Conservation (phyloP, 2,888 invertebrate species). For the Craniophora ligustri region DNA sequence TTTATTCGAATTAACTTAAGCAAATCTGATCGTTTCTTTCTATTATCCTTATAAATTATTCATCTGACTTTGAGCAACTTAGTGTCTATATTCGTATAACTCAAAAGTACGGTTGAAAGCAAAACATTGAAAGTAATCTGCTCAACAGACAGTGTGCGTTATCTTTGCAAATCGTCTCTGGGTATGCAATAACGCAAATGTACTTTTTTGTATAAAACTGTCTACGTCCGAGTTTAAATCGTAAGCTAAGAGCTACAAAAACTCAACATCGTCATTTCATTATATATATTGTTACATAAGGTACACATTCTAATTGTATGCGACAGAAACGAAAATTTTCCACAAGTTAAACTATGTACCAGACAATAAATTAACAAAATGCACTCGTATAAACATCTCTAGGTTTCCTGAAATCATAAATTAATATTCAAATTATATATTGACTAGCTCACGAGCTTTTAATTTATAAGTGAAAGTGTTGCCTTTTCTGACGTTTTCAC, state of each 20-base stretch:
- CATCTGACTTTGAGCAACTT: slow-evolving; percentile 51
- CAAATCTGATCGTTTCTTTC: slow-evolving; percentile 49
- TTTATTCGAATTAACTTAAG: slow-evolving; percentile 40
- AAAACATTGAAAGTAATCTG: slow-evolving; percentile 50
- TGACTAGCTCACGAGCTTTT: slow-evolving; percentile 58
- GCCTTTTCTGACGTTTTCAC: slow-evolving; percentile 68
- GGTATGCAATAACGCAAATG: slow-evolving; percentile 49
- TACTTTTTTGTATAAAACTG: slow-evolving; percentile 43
- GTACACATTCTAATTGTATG: slow-evolving; percentile 27
- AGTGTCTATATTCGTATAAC: slow-evolving; percentile 44
- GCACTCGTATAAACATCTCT: slow-evolving; percentile 51
- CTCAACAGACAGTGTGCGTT: slow-evolving; percentile 41
- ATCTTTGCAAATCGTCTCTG: slow-evolving; percentile 52
- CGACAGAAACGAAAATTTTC: slow-evolving; percentile 27
- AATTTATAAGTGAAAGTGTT: slow-evolving; percentile 65
- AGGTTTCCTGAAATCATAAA: slow-evolving; percentile 56
- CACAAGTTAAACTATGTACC: slow-evolving; percentile 42
- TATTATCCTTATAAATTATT: slow-evolving; percentile 58
- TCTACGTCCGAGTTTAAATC: slow-evolving; percentile 27
- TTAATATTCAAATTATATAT: slow-evolving; percentile 61
- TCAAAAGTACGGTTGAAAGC: slow-evolving; percentile 41
- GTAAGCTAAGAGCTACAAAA: too few species aligned
- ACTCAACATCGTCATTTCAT: too few species aligned
- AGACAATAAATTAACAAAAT: slow-evolving; percentile 51
- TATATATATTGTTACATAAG: too few species aligned